Conservation (phyloP, 2,888 invertebrate species). For the Belgica antarctica region DNA sequence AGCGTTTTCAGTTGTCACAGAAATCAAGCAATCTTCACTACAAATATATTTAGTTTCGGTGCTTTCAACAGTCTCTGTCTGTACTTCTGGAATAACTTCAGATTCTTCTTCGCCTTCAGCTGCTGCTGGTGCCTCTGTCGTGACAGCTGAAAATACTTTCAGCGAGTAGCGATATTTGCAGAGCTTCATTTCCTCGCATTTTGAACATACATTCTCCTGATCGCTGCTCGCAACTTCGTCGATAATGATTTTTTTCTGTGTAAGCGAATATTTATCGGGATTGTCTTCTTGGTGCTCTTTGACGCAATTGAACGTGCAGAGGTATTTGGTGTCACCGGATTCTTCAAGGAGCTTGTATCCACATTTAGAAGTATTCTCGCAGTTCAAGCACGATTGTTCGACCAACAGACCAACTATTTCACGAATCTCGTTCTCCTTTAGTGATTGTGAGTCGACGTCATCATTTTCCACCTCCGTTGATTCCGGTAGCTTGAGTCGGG, state of each 20-base stretch:
- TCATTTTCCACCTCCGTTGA: conserved; percentile 54
- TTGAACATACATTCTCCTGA: conserved; percentile 48
- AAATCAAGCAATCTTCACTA: conserved; percentile 60
- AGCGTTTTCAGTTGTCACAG: conserved; percentile 55
- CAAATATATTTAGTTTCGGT: conserved; percentile 60
- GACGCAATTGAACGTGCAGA: conserved; percentile 59
- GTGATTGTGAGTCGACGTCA: conserved; percentile 52
- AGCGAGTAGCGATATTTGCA: conserved; percentile 52
- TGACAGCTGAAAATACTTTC: background rate
- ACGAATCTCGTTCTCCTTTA: conserved; percentile 54
- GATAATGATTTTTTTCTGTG: conserved; percentile 51
- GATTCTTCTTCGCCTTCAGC: conserved; percentile 56
- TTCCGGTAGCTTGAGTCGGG: conserved; percentile 35
- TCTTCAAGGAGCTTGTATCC: conserved; percentile 53
- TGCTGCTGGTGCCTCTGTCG: conserved; percentile 51
- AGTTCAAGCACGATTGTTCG: conserved; percentile 57
- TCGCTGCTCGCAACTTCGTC: conserved; percentile 51
- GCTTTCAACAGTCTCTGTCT: conserved; percentile 50
- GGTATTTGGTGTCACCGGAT: conserved; percentile 49
- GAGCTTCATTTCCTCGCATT: conserved; percentile 49
- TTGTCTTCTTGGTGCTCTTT: conserved; percentile 55
- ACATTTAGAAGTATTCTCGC: conserved; percentile 53
- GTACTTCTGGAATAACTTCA: conserved; percentile 55
- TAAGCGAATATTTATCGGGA: conserved; percentile 49
- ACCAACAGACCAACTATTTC: conserved; percentile 50